These are phyloP conservation scores for Stramonita haemastoma DNA, from an alignment of 2,888 invertebrate genomes.

Conservation along the genomic window DNA sequence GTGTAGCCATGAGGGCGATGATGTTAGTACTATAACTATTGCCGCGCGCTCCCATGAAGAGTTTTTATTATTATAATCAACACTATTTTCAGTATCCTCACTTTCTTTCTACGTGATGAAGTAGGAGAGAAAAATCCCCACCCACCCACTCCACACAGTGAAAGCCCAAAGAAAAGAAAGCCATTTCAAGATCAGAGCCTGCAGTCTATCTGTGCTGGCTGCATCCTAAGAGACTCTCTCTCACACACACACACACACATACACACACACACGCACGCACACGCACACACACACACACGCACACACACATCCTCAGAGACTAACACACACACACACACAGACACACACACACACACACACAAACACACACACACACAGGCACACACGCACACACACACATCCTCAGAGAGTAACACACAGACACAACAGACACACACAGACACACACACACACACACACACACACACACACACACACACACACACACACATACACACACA, in stretches of 20 bases:
- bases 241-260: neutral
- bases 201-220: neutral
- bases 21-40: too few relatives aligned
- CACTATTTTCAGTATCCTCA: too few relatives aligned
- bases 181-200: neutral
- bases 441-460: constrained; percentile 14
- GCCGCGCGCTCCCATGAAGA: too few relatives aligned
- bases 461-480: constrained; percentile 14
- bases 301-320: constrained; percentile 7
- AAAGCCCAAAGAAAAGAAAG: too few relatives aligned
- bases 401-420: neutral
- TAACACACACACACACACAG: constrained; percentile 6
- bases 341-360: constrained; percentile 41
- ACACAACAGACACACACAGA: too few relatives aligned
- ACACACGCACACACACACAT: neutral
- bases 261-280: neutral
- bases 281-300: constrained; percentile 10
- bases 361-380: constrained; percentile 26
- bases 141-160: too few relatives aligned
- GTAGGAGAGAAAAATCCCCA: neutral
- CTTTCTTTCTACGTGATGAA: neutral
- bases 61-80: too few relatives aligned
- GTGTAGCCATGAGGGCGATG: too few relatives aligned
- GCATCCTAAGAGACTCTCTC: neutral
- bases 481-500: constrained; percentile 14